Conservation (phyloP, 1,140 invertebrate genomes). For the Drosophila quadrilineata region DNA sequence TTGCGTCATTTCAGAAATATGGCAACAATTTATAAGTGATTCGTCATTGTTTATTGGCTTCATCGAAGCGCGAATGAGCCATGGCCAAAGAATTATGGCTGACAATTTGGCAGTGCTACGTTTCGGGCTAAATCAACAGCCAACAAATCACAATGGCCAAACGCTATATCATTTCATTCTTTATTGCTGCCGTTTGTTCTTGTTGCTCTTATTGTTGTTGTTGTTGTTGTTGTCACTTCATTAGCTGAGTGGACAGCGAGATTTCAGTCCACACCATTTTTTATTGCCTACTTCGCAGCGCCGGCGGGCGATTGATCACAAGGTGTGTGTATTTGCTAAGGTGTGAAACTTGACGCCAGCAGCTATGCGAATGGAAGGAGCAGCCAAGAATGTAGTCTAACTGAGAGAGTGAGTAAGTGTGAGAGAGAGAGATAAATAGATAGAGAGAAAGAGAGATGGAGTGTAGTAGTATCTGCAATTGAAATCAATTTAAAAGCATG, state of each 20-base stretch:
- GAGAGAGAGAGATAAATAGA: neutral
- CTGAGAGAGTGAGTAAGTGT: neutral
- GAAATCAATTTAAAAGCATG: conserved; percentile 33
- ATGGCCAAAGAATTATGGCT: conserved; percentile 61
- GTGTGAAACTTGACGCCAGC: conserved; percentile 4
- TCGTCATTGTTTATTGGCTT: conserved; percentile 77
- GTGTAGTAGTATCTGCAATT: neutral
- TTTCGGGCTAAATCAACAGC: conserved; percentile 15
- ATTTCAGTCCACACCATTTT: conserved; percentile 2
- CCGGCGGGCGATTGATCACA: neutral
- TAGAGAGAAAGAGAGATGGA: neutral
- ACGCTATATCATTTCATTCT: conserved; percentile 5
- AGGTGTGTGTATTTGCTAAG: neutral
- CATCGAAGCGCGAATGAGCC: conserved; percentile 63
- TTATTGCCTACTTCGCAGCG: conserved; percentile 16
- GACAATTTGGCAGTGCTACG: conserved; percentile 46
- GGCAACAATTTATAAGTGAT: conserved; percentile 78
- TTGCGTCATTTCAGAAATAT: conserved; percentile 55
- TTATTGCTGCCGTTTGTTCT: no score
- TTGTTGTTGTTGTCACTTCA: conserved; percentile 16
- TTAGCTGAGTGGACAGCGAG: conserved; percentile 22
- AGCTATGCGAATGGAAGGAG: no score
- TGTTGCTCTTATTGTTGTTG: neutral
- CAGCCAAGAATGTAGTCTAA: conserved; percentile 1
- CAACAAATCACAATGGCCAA: conserved; percentile 32